Evolutionary conservation across 2,113 vertebrate genomes (phyloP).

Genomic region (Lepidothrix coronata): DNA sequence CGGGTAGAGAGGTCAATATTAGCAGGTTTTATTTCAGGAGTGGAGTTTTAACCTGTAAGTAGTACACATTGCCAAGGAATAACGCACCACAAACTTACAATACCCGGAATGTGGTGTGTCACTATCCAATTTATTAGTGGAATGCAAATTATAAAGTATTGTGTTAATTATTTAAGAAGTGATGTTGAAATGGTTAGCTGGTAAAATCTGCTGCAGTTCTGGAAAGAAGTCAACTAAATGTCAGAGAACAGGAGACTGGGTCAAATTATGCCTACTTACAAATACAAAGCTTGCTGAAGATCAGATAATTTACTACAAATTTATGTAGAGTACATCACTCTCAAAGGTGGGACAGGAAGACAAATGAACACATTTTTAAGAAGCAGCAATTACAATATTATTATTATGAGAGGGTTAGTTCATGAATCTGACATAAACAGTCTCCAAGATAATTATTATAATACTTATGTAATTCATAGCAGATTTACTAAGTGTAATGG

Average conservation of each 20-base stretch:
- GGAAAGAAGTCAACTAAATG: not conserved
- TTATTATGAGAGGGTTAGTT: not conserved
- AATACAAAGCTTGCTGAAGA: not conserved
- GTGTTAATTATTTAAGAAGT: slow-evolving; percentile 35
- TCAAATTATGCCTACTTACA: not conserved
- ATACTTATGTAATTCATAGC: not conserved
- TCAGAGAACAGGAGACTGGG: not conserved
- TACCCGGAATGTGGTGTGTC: not conserved
- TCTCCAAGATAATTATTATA: slow-evolving; percentile 5
- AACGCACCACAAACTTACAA: not conserved
- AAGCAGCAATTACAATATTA: not conserved
- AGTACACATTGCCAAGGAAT: not conserved
- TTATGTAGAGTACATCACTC: not conserved
- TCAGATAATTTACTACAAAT: not conserved
- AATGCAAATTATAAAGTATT: slow-evolving; percentile 45
- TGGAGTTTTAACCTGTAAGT: not conserved
- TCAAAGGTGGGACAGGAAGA: not conserved
- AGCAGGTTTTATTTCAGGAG: not conserved
- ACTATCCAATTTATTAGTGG: slow-evolving; percentile 32
- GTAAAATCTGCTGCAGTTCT: slow-evolving; percentile 18
- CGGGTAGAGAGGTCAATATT: not conserved
- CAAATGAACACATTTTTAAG: not conserved
- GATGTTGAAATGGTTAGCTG: slow-evolving; percentile 25
- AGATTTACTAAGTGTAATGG: slow-evolving; percentile 16
- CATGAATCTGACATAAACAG: not conserved